Evolutionary conservation across 2,888 invertebrate genomes (phyloP).

Genomic region (Antheraea yamamai): DNA sequence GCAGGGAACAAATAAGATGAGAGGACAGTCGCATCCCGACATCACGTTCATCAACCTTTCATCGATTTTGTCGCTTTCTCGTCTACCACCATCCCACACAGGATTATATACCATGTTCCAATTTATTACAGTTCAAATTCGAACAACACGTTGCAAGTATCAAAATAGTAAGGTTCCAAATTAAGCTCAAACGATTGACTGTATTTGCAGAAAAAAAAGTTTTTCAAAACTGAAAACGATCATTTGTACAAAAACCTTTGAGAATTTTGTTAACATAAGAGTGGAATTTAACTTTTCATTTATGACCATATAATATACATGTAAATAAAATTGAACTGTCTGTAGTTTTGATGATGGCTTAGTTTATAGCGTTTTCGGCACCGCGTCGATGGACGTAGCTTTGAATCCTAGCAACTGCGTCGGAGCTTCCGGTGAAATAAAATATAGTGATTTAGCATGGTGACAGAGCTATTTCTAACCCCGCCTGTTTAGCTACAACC

Average conservation of each 20-base stretch:
- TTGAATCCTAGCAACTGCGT: too few relatives aligned
- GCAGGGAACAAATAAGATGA: constrained; percentile 18
- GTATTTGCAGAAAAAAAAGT: not conserved
- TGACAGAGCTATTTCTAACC: too few relatives aligned
- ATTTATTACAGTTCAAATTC: not conserved
- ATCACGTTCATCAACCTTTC: constrained; percentile 48
- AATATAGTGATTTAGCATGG: too few relatives aligned
- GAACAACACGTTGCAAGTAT: not conserved
- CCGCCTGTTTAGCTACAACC: too few relatives aligned
- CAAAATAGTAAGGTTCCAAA: constrained; percentile 5
- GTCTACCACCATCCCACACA: not conserved
- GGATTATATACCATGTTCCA: not conserved
- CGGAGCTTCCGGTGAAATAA: too few relatives aligned
- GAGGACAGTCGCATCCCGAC: constrained; percentile 25
- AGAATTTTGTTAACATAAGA: not conserved
- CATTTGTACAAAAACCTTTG: not conserved
- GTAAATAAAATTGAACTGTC: too few relatives aligned
- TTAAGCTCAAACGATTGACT: constrained; percentile 1
- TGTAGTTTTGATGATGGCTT: too few relatives aligned
- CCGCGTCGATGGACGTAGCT: too few relatives aligned
- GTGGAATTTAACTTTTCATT: not conserved
- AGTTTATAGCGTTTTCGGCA: too few relatives aligned
- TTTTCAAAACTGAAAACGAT: not conserved
- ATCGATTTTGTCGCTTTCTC: constrained; percentile 38
- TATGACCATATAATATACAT: not conserved